phyloP scores from a whole-genome alignment of 2,888 invertebrate genomes.

The Netelia fuscicornis region DNA sequence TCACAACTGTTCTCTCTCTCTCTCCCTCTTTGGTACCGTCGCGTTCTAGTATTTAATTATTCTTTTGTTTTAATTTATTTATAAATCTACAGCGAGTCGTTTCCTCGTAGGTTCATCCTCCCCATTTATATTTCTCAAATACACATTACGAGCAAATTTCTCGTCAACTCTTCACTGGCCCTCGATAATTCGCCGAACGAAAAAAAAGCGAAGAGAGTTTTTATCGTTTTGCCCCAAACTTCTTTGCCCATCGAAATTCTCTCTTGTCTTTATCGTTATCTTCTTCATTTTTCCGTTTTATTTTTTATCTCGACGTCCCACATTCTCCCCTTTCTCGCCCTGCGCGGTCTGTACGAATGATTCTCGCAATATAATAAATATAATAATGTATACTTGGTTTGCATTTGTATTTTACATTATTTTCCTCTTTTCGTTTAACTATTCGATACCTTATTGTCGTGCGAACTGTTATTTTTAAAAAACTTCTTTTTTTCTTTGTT shows the following conservation, averaged over 20 bases:
- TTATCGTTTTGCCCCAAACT: neutral
- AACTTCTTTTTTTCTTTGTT: slow-evolving; percentile 56
- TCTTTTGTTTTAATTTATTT: slow-evolving; percentile 58
- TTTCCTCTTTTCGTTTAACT: slow-evolving; percentile 80
- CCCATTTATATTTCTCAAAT: slow-evolving; percentile 44
- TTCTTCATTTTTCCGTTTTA: neutral
- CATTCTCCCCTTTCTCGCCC: slow-evolving; percentile 54
- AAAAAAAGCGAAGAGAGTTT: slow-evolving; percentile 49
- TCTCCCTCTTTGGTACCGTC: slow-evolving; percentile 65
- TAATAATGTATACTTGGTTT: slow-evolving; percentile 83
- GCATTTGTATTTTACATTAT: slow-evolving; percentile 84
- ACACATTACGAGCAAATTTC: slow-evolving; percentile 39
- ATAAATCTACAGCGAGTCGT: slow-evolving; percentile 70
- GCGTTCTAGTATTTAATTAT: slow-evolving; percentile 65
- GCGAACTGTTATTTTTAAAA: slow-evolving; percentile 81
- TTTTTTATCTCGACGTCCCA: slow-evolving; percentile 14
- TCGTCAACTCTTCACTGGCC: slow-evolving; percentile 40
- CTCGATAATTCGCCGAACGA: slow-evolving; percentile 57
- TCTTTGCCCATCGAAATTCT: neutral
- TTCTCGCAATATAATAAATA: slow-evolving; percentile 82
- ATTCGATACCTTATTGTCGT: slow-evolving; percentile 85
- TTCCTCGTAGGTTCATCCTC: slow-evolving; percentile 53
- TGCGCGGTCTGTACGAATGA: slow-evolving; percentile 74
- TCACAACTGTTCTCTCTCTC: slow-evolving; percentile 36
- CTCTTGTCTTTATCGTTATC: neutral